Base-by-base conservation (phyloP, 2,888 invertebrate species). In the Argyresthia goedartella region DNA sequence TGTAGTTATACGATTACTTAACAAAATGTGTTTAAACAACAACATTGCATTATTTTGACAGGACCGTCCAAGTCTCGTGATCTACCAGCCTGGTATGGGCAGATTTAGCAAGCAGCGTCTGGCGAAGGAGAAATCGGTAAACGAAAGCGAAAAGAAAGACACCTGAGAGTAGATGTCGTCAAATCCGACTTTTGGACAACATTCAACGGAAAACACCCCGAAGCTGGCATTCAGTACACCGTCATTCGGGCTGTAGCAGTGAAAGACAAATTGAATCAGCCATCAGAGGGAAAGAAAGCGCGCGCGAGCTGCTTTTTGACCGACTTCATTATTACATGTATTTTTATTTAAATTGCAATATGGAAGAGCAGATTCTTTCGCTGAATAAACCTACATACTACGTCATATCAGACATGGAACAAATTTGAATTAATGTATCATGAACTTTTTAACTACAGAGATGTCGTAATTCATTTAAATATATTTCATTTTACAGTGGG, bases 51-150 rank as follows among this genome's bases (percentile, higher is more conserved):
- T 25, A 25, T 25, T 25, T 8, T 67, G 66, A 9, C 63, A 93
- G 92, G 96, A 96, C 81, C 92, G 96, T 44, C 97, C 97, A 25
- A 93, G 95, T 45, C 91, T 96, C 70, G 94, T 94, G 55, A 94
- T 97, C 60, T 97, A 97, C 76, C 92, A 96, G 60, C 97, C 97
- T 0, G 95, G 95, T 16, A 95, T 93, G 93, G 90, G 93, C n/a
- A 91, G 90, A 64, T 91, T 93, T 69, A 91, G 92, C 63, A 92
- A 91, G 69, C 91, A 92, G 61, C 87, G 88, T 49, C 67, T 88
- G 49, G 87, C 87, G 13, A 89, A 88, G 60, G 86, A 84, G 49
- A 81, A 78, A 68, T 60, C 73, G 52, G 68, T 82, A 39, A 80
- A 65, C 59, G 84, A 84, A 65, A 79, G 81, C 68, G 86, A 86